Evolutionary conservation across 2,888 invertebrate species (phyloP).

Genomic region (Tiliacea aurago): DNA sequence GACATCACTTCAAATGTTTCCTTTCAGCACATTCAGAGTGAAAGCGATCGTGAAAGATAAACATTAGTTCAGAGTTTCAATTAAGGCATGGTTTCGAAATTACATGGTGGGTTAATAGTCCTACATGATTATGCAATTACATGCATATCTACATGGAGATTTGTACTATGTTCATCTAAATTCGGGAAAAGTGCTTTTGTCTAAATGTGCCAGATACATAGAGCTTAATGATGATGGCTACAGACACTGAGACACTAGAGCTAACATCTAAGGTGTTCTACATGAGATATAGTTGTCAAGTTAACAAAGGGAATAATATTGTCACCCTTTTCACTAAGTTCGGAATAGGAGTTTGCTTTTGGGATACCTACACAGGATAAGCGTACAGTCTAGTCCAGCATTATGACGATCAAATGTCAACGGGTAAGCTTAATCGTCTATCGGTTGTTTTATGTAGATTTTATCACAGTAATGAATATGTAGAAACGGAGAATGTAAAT

Average conservation of each 20-base stretch:
- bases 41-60: constrained; percentile 48
- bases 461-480: constrained; percentile 46
- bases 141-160: constrained; percentile 12
- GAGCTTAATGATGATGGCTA: background rate
- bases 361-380: background rate
- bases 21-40: constrained; percentile 31
- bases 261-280: background rate
- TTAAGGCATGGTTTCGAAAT: constrained; percentile 47
- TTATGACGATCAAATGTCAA: constrained; percentile 38
- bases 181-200: background rate
- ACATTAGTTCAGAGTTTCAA: constrained; percentile 47
- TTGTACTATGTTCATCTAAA: background rate
- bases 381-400: constrained; percentile 7
- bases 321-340: background rate
- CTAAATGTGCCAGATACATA: background rate
- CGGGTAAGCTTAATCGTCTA: constrained; percentile 27
- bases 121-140: constrained; percentile 28
- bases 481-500: constrained; percentile 2
- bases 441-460: constrained; percentile 49
- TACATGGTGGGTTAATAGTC: constrained; percentile 26
- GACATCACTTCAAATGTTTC: constrained; percentile 30
- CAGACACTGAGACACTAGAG: background rate
- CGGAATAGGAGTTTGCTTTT: background rate
- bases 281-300: background rate
- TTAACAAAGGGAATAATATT: background rate